Evolutionary conservation across 2,797 vertebrate genomes (phyloP).

Genomic region (Pangasius larnaudii): DNA sequence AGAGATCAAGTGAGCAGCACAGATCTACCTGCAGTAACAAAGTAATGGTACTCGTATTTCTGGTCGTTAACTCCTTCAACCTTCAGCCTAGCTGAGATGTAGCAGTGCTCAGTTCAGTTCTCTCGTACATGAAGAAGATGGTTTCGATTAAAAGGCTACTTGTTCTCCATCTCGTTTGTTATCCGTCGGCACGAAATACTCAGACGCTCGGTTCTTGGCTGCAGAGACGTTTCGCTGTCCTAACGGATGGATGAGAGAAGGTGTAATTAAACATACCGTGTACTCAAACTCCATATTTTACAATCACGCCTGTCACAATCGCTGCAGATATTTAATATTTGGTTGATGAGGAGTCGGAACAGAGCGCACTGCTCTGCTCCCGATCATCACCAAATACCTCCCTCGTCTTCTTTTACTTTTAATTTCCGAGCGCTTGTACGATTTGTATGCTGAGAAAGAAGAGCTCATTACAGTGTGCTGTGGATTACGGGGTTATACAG

Average conservation of each 20-base stretch:
- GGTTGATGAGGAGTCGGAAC: constrained; percentile 44
- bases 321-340: constrained; percentile 51
- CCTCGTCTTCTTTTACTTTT: constrained; percentile 17
- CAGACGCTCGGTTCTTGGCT: not conserved
- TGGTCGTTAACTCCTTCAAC: not conserved
- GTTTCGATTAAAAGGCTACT: not conserved
- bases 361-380: constrained; percentile 5
- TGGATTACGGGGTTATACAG: constrained; percentile 34
- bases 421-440: constrained; percentile 31
- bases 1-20: not conserved
- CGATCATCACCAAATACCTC: constrained; percentile 28
- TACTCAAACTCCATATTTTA: constrained; percentile 52
- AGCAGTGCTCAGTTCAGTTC: not conserved
- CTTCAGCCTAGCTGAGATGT: not conserved
- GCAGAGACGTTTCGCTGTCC: not conserved
- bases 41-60: not conserved
- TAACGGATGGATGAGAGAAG: not conserved
- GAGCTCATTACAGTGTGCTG: constrained; percentile 48
- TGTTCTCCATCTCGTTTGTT: not conserved
- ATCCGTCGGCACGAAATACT: not conserved
- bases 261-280: constrained; percentile 48
- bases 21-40: not conserved
- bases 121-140: not conserved
- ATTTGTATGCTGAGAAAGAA: constrained; percentile 47
- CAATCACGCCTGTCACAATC: constrained; percentile 43